A percentile compares a stretch with the other conserved stretches of the same genome.
phyloP scores from a whole-genome alignment of 2,797 vertebrate genomes.

The Poliocrania exsul region DNA sequence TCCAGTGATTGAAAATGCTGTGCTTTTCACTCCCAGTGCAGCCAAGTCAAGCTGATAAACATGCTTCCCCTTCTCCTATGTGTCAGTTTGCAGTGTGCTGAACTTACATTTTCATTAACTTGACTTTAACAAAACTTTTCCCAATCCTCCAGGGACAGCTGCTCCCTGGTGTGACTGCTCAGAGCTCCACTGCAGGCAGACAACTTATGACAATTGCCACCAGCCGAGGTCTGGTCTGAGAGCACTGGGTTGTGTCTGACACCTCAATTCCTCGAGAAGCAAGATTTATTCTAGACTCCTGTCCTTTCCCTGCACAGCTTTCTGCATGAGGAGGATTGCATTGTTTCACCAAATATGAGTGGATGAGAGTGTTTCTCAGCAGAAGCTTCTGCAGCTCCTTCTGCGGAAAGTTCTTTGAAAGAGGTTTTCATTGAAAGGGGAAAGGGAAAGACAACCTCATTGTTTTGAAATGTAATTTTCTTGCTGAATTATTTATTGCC shows the following conservation, averaged over 20 bases:
- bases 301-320: background rate
- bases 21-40: background rate
- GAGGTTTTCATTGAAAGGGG: background rate
- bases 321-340: background rate
- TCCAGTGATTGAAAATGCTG: background rate
- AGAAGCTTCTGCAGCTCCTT: background rate
- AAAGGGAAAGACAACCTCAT: background rate
- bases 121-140: conserved; percentile 32
- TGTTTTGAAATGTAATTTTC: conserved; percentile 53
- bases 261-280: background rate
- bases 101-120: conserved; percentile 43
- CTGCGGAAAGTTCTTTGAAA: conserved; percentile 10
- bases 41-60: conserved; percentile 43
- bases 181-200: background rate
- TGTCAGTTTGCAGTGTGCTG: background rate
- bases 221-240: background rate
- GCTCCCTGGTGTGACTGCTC: background rate
- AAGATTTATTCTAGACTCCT: background rate
- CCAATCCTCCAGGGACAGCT: background rate
- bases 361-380: background rate
- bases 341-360: background rate
- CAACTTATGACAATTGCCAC: background rate
- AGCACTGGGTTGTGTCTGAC: background rate
- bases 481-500: conserved; percentile 63
- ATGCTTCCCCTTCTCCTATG: background rate